Evolutionary conservation across 2,888 invertebrate species (phyloP).

Genomic region (Anaspis maculata): DNA sequence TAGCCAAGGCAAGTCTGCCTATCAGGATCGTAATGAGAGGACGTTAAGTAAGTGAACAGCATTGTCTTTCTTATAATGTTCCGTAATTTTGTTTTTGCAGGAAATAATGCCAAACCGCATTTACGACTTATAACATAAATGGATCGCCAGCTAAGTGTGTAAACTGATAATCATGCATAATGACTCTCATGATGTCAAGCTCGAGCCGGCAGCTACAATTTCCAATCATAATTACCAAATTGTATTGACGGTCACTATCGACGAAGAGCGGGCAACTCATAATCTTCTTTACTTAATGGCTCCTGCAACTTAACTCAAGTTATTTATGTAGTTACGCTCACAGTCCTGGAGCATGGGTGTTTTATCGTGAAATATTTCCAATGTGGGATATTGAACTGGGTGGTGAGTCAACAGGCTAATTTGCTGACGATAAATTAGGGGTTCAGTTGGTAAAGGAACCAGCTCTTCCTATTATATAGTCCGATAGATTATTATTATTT

Average conservation of each 20-base stretch:
- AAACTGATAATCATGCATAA: slow-evolving; percentile 27
- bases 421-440: no score
- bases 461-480: no score
- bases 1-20: no score
- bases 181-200: slow-evolving; percentile 30
- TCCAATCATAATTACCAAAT: slow-evolving; percentile 31
- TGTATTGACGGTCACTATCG: slow-evolving; percentile 12
- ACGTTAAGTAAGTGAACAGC: background rate
- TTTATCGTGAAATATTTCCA: no score
- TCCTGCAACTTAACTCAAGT: no score
- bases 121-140: slow-evolving; percentile 13
- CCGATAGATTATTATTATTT: no score
- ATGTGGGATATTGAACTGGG: no score
- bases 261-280: slow-evolving; percentile 13
- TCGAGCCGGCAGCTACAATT: slow-evolving; percentile 27
- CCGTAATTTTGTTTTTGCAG: slow-evolving; percentile 6
- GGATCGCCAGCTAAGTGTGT: slow-evolving; percentile 22
- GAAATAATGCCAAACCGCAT: slow-evolving; percentile 7
- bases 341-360: no score
- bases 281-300: no score
- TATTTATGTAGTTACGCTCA: no score
- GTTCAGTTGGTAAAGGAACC: no score
- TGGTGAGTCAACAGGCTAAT: no score
- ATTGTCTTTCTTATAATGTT: background rate
- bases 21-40: background rate